phyloP scores from a whole-genome alignment of 2,797 vertebrate species.

The Neopelma chrysocephalum region DNA sequence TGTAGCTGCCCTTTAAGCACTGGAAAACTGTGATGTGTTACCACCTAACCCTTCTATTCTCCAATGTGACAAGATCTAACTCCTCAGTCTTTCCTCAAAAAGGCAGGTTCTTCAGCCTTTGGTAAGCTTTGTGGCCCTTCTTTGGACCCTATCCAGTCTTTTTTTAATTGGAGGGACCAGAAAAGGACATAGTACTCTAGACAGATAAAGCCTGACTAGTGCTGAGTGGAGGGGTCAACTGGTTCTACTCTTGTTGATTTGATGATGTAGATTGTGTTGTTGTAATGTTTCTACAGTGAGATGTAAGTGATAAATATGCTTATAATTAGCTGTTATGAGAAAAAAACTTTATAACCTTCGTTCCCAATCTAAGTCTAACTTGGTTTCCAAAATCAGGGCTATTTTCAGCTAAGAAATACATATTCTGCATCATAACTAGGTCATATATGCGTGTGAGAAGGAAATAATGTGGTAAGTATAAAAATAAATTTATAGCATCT shows the following conservation, averaged over 20 bases:
- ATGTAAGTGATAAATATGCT: neutral
- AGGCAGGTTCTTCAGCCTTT: neutral
- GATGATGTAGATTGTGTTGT: neutral
- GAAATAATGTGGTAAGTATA: neutral
- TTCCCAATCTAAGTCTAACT: neutral
- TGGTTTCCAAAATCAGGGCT: neutral
- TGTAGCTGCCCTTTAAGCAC: neutral
- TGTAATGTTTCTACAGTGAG: neutral
- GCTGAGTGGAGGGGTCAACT: neutral
- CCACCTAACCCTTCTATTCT: neutral
- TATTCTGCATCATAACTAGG: neutral
- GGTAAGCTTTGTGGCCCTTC: neutral
- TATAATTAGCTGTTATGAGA: neutral
- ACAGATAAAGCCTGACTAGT: neutral
- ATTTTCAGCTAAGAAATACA: neutral
- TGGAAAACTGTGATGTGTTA: neutral
- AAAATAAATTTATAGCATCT: conserved; percentile 18
- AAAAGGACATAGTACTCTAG: neutral
- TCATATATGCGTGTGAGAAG: neutral
- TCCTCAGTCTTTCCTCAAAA: neutral
- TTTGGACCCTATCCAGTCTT: neutral
- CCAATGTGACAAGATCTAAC: neutral
- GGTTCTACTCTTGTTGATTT: neutral
- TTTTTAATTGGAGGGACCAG: neutral
- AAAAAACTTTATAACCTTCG: neutral